Conservation (phyloP, 2,888 invertebrate genomes). For the Dicyrtoma fusca region DNA sequence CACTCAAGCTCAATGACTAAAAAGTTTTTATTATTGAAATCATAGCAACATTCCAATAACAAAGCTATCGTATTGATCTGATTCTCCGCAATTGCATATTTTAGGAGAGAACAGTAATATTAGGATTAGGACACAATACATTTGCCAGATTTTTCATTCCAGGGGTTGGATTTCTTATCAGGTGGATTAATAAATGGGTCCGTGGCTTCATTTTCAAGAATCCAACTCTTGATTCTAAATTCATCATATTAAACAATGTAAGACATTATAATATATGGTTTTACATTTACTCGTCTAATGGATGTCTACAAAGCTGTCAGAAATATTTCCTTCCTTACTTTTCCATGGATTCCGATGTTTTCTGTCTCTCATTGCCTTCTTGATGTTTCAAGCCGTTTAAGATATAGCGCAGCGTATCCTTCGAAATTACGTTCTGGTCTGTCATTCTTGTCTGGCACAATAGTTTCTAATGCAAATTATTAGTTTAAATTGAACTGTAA, state of each 20-base stretch:
- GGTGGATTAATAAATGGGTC: slow-evolving; percentile 28
- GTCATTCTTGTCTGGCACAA: slow-evolving; percentile 15
- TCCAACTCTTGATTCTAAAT: slow-evolving; percentile 14
- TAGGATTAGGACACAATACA: slow-evolving; percentile 20
- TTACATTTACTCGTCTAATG: too few species aligned
- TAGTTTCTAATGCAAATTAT: too few species aligned
- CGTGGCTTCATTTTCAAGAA: slow-evolving; percentile 11
- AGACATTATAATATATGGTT: neutral
- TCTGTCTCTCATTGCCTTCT: slow-evolving; percentile 10
- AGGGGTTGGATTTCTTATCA: slow-evolving; percentile 31
- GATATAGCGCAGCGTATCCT: slow-evolving; percentile 21
- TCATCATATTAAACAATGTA: neutral
- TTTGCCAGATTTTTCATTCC: slow-evolving; percentile 34
- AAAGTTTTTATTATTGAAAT: too few species aligned
- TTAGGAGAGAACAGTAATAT: too few species aligned
- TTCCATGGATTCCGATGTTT: slow-evolving; percentile 28
- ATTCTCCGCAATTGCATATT: too few species aligned
- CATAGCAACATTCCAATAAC: too few species aligned
- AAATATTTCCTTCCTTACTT: slow-evolving; percentile 4
- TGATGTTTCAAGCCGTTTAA: slow-evolving; percentile 30
- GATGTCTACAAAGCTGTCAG: neutral
- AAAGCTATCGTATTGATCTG: too few species aligned
- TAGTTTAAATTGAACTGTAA: too few species aligned
- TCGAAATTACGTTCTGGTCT: slow-evolving; percentile 29
- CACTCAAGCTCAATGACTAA: too few species aligned